Conservation (phyloP, 2,888 invertebrate species). For the Drosophila flavopinicola region DNA sequence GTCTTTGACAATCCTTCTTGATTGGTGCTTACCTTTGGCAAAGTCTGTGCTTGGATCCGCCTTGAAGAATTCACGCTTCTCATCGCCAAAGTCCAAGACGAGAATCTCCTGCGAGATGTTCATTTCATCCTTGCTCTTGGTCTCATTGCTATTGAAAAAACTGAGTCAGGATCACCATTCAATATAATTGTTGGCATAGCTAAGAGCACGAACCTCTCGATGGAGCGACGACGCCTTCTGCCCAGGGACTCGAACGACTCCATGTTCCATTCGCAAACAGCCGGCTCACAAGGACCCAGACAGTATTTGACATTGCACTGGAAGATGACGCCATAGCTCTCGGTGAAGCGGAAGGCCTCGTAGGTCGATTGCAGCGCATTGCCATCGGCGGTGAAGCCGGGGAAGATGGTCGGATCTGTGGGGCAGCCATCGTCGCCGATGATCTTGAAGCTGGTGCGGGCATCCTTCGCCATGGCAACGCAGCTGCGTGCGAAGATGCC, state of each 20-base stretch:
- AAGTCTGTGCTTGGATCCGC: slow-evolving; percentile 91
- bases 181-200: accelerated
- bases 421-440: slow-evolving; percentile 98
- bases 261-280: slow-evolving; percentile 95
- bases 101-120: slow-evolving; percentile 97
- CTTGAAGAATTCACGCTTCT: slow-evolving; percentile 92
- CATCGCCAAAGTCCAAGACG: slow-evolving; percentile 96
- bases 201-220: slow-evolving; percentile 79
- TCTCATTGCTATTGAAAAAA: slow-evolving; percentile 85
- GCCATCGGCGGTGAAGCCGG: slow-evolving; percentile 95
- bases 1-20: too few relatives aligned
- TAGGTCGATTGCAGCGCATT: slow-evolving; percentile 95
- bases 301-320: slow-evolving; percentile 98
- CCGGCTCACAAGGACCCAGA: slow-evolving; percentile 96
- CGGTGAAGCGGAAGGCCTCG: slow-evolving; percentile 97
- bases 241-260: slow-evolving; percentile 96
- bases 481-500: slow-evolving; percentile 98
- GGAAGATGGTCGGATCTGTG: slow-evolving; percentile 96
- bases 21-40: slow-evolving; percentile 87
- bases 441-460: slow-evolving; percentile 97
- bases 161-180: neutral
- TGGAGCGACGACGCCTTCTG: slow-evolving; percentile 90
- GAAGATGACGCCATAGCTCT: slow-evolving; percentile 98
- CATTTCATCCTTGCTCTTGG: slow-evolving; percentile 89
- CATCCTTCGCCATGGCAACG: slow-evolving; percentile 98